Base-by-base conservation (phyloP, 2,113 vertebrate genomes). In the Chamaea fasciata region DNA sequence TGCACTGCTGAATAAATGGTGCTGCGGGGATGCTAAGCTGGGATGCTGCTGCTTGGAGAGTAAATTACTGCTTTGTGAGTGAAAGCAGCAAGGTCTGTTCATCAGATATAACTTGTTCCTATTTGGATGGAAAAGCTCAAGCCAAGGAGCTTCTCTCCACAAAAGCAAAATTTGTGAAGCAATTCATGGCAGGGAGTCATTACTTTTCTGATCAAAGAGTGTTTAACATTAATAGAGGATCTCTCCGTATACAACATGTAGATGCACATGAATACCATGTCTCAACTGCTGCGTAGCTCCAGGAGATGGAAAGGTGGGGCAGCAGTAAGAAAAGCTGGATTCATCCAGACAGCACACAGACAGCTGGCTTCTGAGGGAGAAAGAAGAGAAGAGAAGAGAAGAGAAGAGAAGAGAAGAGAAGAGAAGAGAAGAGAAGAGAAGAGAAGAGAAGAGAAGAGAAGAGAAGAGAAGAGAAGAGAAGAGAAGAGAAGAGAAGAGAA, bases 111-210 rank as follows among this genome's bases (percentile, higher is more conserved):
- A 92, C 91, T 83, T 31, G 94, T 91, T 92, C 89, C 89, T 95
- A 15, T 35, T 35, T 52, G n/a, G 85, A 83, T 87, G 53, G 59
- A 87, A 87, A 79, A 88, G 81, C 68, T 88, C 84, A 88, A 80
- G 64, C 68, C 94, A 91, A 91, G 92, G 37, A 77, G 60, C 67
- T 92, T 56, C 83, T 70, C 87, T 75, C 55, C 65, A 90, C 79
- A 83, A 80, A 96, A 68, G 80, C 44, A 85, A 94, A 95, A 93
- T 96, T 81, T 94, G 80, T 94, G 82, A 95, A 94, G 93, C 50
- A 87, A 77, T 78, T 93, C 71, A 50, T 70, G 60, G 55, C 92
- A 97, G 80, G 31, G 37, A 93, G 68, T 37, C 59, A 53, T 80
- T 94, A 50, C 30, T 92, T 93, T 85, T 86, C 87, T 86, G 82